phyloP scores from a whole-genome alignment of 2,113 vertebrate species.

The Actenoides lindsayi region DNA sequence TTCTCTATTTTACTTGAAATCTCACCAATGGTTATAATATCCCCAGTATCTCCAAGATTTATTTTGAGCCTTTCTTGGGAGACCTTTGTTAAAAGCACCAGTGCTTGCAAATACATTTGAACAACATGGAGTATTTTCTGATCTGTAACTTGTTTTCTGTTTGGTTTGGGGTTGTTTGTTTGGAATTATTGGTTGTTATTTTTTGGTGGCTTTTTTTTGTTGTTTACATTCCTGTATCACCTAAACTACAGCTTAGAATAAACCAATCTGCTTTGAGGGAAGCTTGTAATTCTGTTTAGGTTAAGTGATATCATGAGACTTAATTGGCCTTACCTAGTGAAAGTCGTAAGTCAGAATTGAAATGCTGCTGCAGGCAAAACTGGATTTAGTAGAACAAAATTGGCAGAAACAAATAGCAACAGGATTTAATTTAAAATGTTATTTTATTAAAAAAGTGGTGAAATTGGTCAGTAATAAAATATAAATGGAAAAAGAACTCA shows the following conservation, averaged over 20 bases:
- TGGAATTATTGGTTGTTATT: neutral
- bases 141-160: neutral
- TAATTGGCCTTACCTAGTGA: conserved; percentile 48
- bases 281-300: conserved; percentile 55
- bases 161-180: neutral
- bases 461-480: conserved; percentile 46
- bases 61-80: neutral
- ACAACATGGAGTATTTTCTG: conserved; percentile 33
- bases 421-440: conserved; percentile 50
- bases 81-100: neutral
- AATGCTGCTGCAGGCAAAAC: conserved; percentile 60
- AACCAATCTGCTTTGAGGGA: conserved; percentile 44
- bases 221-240: conserved; percentile 21
- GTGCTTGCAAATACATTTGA: conserved; percentile 34
- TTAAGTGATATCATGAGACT: conserved; percentile 43
- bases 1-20: neutral
- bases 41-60: neutral
- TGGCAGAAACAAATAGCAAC: conserved; percentile 50
- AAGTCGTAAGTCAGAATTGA: conserved; percentile 56
- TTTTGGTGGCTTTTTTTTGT: neutral
- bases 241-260: conserved; percentile 46
- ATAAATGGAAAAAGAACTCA: conserved; percentile 23
- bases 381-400: conserved; percentile 61
- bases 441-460: conserved; percentile 41
- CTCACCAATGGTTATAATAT: neutral